These are phyloP conservation scores for Synergus japonicus DNA, from an alignment of 2,888 invertebrate genomes.

Conservation along the genomic window DNA sequence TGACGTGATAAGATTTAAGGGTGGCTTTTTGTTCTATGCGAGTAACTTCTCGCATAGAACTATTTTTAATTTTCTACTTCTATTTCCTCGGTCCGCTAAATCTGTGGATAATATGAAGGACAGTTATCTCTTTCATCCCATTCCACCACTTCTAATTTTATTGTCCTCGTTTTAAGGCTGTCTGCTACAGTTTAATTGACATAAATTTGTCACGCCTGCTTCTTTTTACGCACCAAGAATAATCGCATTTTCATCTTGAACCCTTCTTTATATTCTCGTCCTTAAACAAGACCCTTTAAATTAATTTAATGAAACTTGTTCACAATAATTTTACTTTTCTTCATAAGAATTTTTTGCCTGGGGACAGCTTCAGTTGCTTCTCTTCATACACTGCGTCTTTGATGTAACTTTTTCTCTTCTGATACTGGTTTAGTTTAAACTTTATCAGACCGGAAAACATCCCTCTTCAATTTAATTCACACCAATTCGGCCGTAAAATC, in stretches of 20 bases:
- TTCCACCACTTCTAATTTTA: neutral
- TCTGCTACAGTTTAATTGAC: too few relatives aligned
- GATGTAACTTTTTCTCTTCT: neutral
- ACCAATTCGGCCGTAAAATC: neutral
- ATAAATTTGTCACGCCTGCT: neutral
- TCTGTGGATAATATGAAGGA: neutral
- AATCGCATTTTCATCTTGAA: neutral
- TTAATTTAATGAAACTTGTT: neutral
- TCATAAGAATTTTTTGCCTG: neutral
- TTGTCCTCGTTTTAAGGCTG: neutral
- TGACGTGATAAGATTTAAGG: neutral
- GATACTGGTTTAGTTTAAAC: too few relatives aligned
- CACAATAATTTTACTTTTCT: neutral
- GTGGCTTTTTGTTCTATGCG: too few relatives aligned
- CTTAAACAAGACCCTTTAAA: neutral
- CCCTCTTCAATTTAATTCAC: slow-evolving; percentile 2
- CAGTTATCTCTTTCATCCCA: neutral
- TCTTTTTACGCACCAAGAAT: neutral
- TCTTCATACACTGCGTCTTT: neutral
- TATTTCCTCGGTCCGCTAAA: neutral
- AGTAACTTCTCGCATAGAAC: too few relatives aligned
- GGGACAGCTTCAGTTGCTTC: neutral
- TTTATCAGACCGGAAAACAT: neutral
- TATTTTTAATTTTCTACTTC: neutral
- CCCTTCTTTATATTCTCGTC: neutral